Evolutionary conservation across 2,113 vertebrate species (phyloP).

Genomic region (Benitochromis conjunctus): DNA sequence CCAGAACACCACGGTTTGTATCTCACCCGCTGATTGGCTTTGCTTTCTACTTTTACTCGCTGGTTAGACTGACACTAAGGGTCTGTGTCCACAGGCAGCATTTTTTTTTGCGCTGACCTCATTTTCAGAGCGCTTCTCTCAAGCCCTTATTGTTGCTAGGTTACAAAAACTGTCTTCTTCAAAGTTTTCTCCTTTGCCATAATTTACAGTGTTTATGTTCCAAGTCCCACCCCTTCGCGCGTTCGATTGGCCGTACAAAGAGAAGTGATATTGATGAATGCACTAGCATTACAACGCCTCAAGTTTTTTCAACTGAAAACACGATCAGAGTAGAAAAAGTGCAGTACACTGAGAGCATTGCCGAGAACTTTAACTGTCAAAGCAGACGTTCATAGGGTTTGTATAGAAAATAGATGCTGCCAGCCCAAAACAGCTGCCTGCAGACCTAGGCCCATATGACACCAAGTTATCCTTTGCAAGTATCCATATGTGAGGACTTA

Average conservation of each 20-base stretch:
- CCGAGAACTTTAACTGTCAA: background rate
- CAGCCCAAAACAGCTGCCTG: background rate
- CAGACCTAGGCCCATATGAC: rapidly evolving
- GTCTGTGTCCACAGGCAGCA: background rate
- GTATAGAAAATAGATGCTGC: background rate
- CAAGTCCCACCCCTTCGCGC: background rate
- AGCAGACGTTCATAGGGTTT: background rate
- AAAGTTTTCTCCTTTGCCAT: background rate
- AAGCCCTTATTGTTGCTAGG: background rate
- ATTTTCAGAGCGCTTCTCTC: background rate
- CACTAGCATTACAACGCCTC: rapidly evolving
- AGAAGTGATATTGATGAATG: rapidly evolving
- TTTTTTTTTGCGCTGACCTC: background rate
- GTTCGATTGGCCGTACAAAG: background rate
- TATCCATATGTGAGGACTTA: background rate
- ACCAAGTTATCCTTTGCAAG: background rate
- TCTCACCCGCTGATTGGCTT: background rate
- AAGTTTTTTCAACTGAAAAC: background rate
- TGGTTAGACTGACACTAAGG: background rate
- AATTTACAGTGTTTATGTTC: rapidly evolving
- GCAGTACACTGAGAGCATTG: background rate
- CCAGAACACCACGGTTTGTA: background rate
- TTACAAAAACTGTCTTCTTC: background rate
- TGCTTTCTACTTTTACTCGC: background rate
- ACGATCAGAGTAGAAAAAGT: too few relatives aligned